Evolutionary conservation across 2,113 vertebrate species (phyloP).

Genomic region (Serinus canaria): DNA sequence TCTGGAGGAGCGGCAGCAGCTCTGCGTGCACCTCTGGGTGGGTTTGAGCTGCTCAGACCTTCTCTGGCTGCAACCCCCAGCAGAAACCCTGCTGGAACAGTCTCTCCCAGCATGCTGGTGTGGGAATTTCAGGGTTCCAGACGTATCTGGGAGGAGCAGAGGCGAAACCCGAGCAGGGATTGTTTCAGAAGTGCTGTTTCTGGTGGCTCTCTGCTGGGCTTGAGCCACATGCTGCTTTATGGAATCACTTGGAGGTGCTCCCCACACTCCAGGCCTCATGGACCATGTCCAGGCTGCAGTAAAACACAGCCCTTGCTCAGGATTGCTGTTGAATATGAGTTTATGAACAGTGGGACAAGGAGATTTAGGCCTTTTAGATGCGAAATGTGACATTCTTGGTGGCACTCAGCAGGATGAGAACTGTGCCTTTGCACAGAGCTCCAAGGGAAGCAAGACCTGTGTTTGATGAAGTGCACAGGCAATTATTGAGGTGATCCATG

Average conservation of each 20-base stretch:
- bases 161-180: background rate
- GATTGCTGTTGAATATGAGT: background rate
- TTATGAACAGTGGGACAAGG: background rate
- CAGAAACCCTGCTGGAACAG: background rate
- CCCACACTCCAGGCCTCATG: background rate
- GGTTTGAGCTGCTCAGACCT: background rate
- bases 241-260: background rate
- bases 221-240: background rate
- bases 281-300: background rate
- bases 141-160: fast-evolving
- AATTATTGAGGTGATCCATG: background rate
- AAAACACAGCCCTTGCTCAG: background rate
- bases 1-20: background rate
- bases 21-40: fast-evolving
- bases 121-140: background rate
- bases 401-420: background rate
- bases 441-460: background rate
- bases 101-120: background rate
- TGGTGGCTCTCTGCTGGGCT: background rate
- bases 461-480: background rate
- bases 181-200: background rate
- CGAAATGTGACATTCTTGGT: background rate
- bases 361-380: background rate
- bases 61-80: background rate
- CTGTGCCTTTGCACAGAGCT: background rate